A percentile compares a stretch with the other conserved stretches of the same genome.
Conservation (phyloP, 2,888 invertebrate species). For the Caenorhabditis sp. region DNA sequence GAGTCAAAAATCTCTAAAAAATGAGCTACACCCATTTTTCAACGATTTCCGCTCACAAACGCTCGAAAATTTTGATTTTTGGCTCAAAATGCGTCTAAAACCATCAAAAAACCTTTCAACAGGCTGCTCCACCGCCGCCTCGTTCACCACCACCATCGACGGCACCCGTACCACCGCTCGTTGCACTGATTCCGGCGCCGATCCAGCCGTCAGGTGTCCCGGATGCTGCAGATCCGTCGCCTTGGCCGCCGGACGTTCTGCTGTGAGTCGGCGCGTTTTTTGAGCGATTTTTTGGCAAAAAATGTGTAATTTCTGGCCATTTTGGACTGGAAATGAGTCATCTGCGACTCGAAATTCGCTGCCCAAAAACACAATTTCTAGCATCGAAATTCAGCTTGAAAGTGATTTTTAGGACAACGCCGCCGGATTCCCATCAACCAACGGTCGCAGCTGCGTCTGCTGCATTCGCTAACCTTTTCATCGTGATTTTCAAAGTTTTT, state of each 20-base stretch:
- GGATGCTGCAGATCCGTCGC: conserved; percentile 60
- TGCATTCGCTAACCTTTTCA: conserved; percentile 48
- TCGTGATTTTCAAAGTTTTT: neutral
- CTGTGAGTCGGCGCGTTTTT: conserved; percentile 14
- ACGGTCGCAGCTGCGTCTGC: conserved; percentile 60
- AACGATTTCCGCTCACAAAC: neutral
- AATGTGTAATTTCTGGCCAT: neutral
- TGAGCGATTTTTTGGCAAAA: neutral
- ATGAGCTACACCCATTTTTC: neutral
- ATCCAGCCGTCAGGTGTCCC: conserved; percentile 32
- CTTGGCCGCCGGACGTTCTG: conserved; percentile 38
- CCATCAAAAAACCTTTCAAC: no score
- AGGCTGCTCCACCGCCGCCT: conserved; percentile 51
- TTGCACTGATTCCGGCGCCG: conserved; percentile 37
- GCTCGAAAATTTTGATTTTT: neutral
- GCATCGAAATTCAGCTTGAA: neutral
- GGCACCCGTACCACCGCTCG: conserved; percentile 47
- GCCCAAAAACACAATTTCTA: neutral
- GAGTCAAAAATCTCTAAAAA: neutral
- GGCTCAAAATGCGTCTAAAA: neutral
- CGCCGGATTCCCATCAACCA: conserved; percentile 59
- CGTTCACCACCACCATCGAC: conserved; percentile 57
- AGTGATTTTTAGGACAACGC: conserved; percentile 49
- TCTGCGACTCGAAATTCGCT: no score
- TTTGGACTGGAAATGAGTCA: neutral